Percentiles rank a stretch among this genome's conserved stretches.
Evolutionary conservation across 2,797 vertebrate species (phyloP).

Genomic region (Myotis vivesi): DNA sequence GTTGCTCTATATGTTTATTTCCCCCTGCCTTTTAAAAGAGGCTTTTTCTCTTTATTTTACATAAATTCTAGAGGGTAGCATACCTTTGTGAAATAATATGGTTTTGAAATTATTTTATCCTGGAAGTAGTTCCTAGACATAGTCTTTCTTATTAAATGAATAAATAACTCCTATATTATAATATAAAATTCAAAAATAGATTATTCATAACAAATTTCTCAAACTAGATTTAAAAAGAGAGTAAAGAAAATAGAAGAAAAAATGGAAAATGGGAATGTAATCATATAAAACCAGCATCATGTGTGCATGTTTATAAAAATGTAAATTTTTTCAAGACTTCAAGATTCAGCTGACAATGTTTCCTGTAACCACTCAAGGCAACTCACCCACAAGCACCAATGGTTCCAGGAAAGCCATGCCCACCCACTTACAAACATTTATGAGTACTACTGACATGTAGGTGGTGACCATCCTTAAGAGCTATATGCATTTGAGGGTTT

Average conservation of each 20-base stretch:
- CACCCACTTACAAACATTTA: not conserved
- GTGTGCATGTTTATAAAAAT: not conserved
- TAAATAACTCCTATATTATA: not conserved
- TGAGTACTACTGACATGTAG: not conserved
- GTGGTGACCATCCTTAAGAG: not conserved
- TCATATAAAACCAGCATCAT: not conserved
- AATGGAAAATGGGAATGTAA: not conserved
- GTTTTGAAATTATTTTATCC: slow-evolving; percentile 43
- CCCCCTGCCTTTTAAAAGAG: not conserved
- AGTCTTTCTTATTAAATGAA: not conserved
- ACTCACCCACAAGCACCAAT: not conserved
- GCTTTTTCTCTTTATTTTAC: not conserved
- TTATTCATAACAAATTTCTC: not conserved
- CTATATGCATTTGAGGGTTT: not conserved
- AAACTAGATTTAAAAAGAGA: not conserved
- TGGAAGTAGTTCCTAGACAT: not conserved
- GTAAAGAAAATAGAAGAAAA: not conserved
- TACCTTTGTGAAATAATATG: not conserved
- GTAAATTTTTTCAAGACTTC: not conserved
- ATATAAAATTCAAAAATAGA: not conserved
- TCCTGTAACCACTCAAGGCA: not conserved
- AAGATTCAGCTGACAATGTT: not conserved
- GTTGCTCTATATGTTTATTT: not conserved
- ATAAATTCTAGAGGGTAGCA: not conserved
- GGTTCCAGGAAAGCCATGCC: not conserved